Evolutionary conservation across 1,140 invertebrate genomes (phyloP), one percentile per base, ranked within the genome.

Genomic region (Globodera rostochiensis): DNA sequence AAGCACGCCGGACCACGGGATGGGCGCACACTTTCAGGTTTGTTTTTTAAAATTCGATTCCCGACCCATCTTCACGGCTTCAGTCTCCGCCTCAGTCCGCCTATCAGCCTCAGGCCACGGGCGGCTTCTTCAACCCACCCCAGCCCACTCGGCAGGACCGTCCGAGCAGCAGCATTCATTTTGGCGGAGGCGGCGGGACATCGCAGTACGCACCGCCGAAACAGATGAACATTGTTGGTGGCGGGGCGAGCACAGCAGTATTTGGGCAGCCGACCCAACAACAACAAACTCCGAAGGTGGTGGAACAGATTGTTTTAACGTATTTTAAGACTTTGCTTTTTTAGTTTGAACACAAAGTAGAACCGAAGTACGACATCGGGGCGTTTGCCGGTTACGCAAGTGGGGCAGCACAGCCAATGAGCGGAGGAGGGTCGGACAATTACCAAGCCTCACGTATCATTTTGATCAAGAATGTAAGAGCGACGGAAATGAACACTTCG

Each of bases 381-480:
- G 53, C 47, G 19, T 70, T 77, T 77, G 25, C n/a, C 25, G 64
- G 15, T 13, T 66, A 46, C 74, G 64, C n/a, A 49, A 45, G 49
- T 19, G 73, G 46, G 4, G 45, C 36, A 5, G 46, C 53, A n/a
- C 57, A 64, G 57, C 15, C 57, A 0, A 64, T 64, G 57, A 64
- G 57, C 57, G 73, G 79, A 9, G 73, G 79, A 6, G 70, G 47
- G 15, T 21, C 57, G 15, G 73, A 49, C 49, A 75, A 47, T 77
- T 74, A 81, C 15, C 46, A 80, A 21, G n/a, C 66, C 19, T 83
- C 78, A 1, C 81, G 86, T 25, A 73, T 84, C 15, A 85, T 87
- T 57, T 64, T 86, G 25, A 87, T 86, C 49, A 86, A 86, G 71
- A 87, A 86, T 80, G 86, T 87, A 76, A 36, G 36, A 2, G 36